phyloP scores from a whole-genome alignment of 2,797 vertebrate species.

The Mustela erminea region DNA sequence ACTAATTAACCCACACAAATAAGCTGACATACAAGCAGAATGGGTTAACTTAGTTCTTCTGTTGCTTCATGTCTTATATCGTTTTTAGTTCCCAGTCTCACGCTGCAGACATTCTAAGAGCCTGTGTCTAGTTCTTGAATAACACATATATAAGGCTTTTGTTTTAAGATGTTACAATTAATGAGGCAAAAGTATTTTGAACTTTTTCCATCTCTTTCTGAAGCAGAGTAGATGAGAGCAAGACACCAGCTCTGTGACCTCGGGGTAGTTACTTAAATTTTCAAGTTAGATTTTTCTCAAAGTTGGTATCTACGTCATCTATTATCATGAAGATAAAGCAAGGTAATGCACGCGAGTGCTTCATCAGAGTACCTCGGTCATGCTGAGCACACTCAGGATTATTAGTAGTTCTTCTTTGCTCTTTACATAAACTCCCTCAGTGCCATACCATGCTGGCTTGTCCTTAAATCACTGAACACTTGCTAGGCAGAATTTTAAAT shows the following conservation, averaged over 20 bases:
- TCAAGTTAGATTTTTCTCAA: neutral
- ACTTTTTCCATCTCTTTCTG: neutral
- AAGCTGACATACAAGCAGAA: neutral
- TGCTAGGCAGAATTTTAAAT: neutral
- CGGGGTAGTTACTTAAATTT: neutral
- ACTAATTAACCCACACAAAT: neutral
- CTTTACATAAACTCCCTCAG: neutral
- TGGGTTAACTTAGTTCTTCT: neutral
- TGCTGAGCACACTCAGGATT: neutral
- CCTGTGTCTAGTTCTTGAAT: neutral
- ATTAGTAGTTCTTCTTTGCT: neutral
- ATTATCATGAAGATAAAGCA: neutral
- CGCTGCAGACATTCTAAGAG: neutral
- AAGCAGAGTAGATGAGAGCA: neutral
- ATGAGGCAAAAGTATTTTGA: neutral
- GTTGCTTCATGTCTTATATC: neutral
- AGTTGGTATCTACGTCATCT: neutral
- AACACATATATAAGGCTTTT: neutral
- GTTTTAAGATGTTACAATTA: neutral
- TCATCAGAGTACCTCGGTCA: neutral
- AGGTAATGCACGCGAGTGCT: neutral
- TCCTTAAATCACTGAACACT: neutral
- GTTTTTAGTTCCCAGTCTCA: neutral
- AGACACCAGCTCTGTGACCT: neutral
- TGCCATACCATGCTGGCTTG: neutral